Evolutionary conservation across 1,140 invertebrate species (phyloP).

Genomic region (Rhizoglyphus robini): DNA sequence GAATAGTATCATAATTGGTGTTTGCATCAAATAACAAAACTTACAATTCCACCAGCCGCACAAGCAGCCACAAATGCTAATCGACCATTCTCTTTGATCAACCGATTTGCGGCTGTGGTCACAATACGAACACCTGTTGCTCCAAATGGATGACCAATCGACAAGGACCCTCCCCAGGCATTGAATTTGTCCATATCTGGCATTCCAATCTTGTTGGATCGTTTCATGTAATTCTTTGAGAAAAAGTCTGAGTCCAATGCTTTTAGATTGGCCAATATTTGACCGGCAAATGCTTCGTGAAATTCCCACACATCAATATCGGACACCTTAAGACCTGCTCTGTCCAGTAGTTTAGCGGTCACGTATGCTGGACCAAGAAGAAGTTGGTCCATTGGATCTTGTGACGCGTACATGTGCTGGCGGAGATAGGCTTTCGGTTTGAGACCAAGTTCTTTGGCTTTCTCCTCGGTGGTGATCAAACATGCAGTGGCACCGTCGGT

Average conservation of each 20-base stretch:
- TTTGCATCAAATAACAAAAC: constrained; percentile 14
- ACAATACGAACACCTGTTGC: constrained; percentile 75
- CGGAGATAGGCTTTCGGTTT: constrained; percentile 46
- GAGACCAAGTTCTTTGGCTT: constrained; percentile 41
- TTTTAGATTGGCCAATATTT: constrained; percentile 93
- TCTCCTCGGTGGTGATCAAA: constrained; percentile 70
- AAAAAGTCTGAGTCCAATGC: constrained; percentile 97
- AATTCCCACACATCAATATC: constrained; percentile 97
- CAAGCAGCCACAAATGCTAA: constrained; percentile 90
- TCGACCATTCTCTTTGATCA: constrained; percentile 85
- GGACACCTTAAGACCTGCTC: constrained; percentile 62
- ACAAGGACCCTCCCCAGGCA: constrained; percentile 91
- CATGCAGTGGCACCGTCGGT: constrained; percentile 97
- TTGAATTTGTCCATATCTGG: constrained; percentile 88
- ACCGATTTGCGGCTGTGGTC: constrained; percentile 71
- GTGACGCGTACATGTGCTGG: constrained; percentile 75
- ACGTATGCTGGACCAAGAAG: constrained; percentile 78
- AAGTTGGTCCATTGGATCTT: constrained; percentile 95
- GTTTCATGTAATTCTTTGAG: constrained; percentile 72
- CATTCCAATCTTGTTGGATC: constrained; percentile 61
- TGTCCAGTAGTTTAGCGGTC: constrained; percentile 74
- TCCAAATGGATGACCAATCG: constrained; percentile 97
- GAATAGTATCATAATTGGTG: constrained; percentile 23
- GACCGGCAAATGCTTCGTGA: constrained; percentile 97
- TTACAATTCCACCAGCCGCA: constrained; percentile 79